These are phyloP conservation scores for Serranus cabrilla DNA, from an alignment of 2,797 vertebrate genomes.

Conservation along the genomic window DNA sequence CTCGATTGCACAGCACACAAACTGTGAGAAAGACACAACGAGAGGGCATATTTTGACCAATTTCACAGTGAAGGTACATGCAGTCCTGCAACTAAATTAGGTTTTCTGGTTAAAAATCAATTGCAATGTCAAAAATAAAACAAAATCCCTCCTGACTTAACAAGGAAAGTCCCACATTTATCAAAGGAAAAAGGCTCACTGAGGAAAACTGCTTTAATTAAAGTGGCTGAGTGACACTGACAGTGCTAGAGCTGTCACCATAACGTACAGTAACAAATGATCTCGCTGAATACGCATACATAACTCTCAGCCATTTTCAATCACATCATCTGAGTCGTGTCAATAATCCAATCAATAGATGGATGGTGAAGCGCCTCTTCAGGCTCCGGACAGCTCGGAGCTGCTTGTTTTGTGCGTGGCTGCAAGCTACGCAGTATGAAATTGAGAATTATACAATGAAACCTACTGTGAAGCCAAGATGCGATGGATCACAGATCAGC, in stretches of 20 bases:
- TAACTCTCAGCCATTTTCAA: slow-evolving; percentile 26
- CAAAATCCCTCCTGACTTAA: neutral
- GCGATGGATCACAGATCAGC: neutral
- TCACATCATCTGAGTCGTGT: slow-evolving; percentile 19
- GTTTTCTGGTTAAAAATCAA: neutral
- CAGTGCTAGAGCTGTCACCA: neutral
- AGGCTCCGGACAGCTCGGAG: slow-evolving; percentile 53
- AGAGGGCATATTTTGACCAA: slow-evolving; percentile 9
- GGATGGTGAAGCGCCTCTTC: slow-evolving; percentile 31
- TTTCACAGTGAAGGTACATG: neutral
- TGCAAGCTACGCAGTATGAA: slow-evolving; percentile 82
- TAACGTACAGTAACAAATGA: slow-evolving; percentile 1
- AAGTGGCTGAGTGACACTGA: slow-evolving; percentile 20
- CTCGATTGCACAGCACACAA: slow-evolving; percentile 38
- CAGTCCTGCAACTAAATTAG: slow-evolving; percentile 38
- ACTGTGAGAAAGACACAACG: neutral
- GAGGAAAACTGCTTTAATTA: slow-evolving; percentile 7
- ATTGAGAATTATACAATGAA: slow-evolving; percentile 61
- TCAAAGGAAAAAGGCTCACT: neutral
- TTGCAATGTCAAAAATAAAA: neutral
- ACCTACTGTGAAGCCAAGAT: slow-evolving; percentile 17
- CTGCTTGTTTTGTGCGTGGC: slow-evolving; percentile 63
- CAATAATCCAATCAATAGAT: slow-evolving; percentile 43
- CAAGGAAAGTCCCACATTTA: slow-evolving; percentile 12
- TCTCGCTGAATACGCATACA: slow-evolving; percentile 4